A percentile compares a stretch with the other conserved stretches of the same genome.
These are phyloP conservation scores for Ellobius talpinus DNA, from an alignment of 2,113 vertebrate species.

Conservation along the genomic window DNA sequence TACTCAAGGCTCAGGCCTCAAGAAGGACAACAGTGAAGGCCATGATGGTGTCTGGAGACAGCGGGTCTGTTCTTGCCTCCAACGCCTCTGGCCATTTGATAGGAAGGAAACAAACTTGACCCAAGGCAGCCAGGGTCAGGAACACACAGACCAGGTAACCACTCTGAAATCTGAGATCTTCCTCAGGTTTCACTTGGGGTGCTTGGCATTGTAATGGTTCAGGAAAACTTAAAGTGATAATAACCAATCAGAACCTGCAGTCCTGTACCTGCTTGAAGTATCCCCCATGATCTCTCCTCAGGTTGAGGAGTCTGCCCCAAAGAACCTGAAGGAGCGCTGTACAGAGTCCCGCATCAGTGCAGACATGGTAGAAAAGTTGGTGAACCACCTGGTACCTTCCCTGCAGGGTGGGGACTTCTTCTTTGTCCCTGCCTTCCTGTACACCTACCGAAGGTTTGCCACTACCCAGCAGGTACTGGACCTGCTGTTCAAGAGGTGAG, in stretches of 20 bases:
- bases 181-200: rapidly evolving
- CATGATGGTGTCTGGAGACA: background rate
- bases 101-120: background rate
- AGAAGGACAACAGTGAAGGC: too few relatives aligned
- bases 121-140: background rate
- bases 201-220: background rate
- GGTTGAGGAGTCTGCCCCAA: background rate
- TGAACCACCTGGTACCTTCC: background rate
- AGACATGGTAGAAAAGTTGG: background rate
- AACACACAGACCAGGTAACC: background rate
- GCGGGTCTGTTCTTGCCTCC: too few relatives aligned
- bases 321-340: background rate
- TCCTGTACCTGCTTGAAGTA: background rate
- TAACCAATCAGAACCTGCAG: background rate
- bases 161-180: background rate
- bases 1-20: background rate
- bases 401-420: background rate
- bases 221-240: background rate
- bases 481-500: background rate
- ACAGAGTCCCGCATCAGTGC: background rate
- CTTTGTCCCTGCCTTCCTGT: background rate
- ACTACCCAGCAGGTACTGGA: background rate
- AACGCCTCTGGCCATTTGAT: background rate
- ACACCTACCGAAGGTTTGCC: background rate
- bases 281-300: background rate